Base-by-base conservation (phyloP, 2,797 vertebrate genomes). In the Sylvilagus floridanus region DNA sequence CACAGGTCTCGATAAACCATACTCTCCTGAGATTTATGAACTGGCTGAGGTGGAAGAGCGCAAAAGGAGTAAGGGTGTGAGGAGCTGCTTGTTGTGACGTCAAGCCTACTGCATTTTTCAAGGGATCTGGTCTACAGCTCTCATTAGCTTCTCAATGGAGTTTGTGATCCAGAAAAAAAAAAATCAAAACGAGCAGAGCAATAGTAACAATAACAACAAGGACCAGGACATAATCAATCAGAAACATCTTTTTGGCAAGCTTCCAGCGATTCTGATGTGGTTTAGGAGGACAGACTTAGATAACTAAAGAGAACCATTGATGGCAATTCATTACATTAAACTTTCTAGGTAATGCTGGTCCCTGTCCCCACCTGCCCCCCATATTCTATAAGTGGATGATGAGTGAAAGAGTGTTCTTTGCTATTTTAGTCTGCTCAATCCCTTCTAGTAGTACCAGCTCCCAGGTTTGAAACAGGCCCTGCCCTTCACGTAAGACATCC, bases 121-220 rank as follows among this genome's bases (percentile, higher is more conserved):
- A 85, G 19, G 32, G 11, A 37, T 22, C 77, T 35, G 0, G 30
- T 37, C 1, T 65, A 77, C 92, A 47, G n/a, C 4, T 68, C n/a
- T 88, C 84, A 72, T 87, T 91, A 66, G 54, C 57, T 63, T 81
- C n/a, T 77, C 35, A 69, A 19, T 28, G 32, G 75, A 76, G 54
- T 86, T 85, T 85, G 10, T 24, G 54, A 82, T 76, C 22, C 7
- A 32, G 13, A 65, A 60, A 60, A 82, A 28, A 28, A n/a, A 87
- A 84, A 75, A 32, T 28, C 4, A 19, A 42, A n/a, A 69, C 37
- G 2, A 71, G n/a, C 12, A 84, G 2, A 71, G n/a, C 12, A 84
- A 42, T 26, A 50, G 32, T 30, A 72, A 52, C 1, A 30, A 42
- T 6, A 60, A 60, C 9, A 82, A 52, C 5, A 75, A 26, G 2